Percentiles rank a stretch among this genome's conserved stretches.
phyloP scores from a whole-genome alignment of 2,797 vertebrate species.

The Acanthis flammea region DNA sequence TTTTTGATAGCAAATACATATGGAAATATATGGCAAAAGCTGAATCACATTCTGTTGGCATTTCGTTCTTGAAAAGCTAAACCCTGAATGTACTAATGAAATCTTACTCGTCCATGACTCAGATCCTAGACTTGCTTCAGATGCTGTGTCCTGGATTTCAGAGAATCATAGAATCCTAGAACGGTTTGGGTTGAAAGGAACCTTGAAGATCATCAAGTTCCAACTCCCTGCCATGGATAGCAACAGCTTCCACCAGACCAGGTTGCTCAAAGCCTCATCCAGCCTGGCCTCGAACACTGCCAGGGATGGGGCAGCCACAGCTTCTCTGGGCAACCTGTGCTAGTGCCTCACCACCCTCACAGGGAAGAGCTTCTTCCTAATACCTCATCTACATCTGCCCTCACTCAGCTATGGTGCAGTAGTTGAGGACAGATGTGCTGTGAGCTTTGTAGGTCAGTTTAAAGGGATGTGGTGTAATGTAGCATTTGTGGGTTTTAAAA shows the following conservation, averaged over 20 bases:
- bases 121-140: not conserved
- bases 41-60: not conserved
- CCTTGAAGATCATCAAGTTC: not conserved
- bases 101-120: not conserved
- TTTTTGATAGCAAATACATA: not conserved
- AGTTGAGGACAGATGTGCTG: not conserved
- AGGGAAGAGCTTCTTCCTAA: not conserved
- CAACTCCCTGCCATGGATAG: not conserved
- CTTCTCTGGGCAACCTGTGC: not conserved
- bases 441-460: not conserved
- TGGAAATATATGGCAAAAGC: not conserved
- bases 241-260: not conserved
- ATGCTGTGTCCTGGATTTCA: not conserved
- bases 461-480: fast-evolving
- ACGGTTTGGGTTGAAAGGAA: not conserved
- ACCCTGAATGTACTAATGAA: not conserved
- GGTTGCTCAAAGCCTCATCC: not conserved
- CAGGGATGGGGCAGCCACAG: not conserved
- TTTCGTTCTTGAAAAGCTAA: not conserved
- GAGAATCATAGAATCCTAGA: not conserved
- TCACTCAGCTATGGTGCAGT: not conserved
- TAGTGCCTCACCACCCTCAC: not conserved
- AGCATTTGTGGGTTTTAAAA: not conserved
- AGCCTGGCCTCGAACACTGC: not conserved
- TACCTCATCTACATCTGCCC: not conserved